Conservation (phyloP, 2,888 invertebrate species). For the Hanleya hanleyi region DNA sequence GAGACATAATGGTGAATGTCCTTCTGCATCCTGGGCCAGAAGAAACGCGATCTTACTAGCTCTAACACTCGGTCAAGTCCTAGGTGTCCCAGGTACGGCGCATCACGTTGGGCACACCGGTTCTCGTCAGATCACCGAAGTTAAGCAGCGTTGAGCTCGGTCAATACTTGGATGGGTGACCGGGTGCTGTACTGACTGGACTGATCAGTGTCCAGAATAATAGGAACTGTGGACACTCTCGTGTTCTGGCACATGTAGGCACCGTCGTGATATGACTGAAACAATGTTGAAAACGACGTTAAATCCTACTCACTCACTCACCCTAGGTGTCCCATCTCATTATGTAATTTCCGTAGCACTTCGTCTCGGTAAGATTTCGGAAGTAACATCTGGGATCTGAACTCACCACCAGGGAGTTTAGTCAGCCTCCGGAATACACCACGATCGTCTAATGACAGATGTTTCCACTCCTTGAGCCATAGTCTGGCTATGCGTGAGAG, state of each 20-base stretch:
- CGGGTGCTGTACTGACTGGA: too few species aligned
- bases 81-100: too few species aligned
- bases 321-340: constrained; percentile 6
- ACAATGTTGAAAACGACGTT: too few species aligned
- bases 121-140: too few species aligned
- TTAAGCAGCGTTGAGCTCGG: too few species aligned
- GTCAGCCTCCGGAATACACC: neutral
- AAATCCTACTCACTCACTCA: neutral
- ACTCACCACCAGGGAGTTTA: neutral
- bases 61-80: neutral
- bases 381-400: neutral
- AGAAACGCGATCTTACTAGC: neutral
- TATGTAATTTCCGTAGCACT: constrained; percentile 3
- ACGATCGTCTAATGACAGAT: neutral
- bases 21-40: neutral
- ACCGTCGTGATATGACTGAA: too few species aligned
- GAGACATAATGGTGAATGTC: neutral
- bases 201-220: too few species aligned
- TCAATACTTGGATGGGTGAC: too few species aligned
- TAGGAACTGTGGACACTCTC: too few species aligned
- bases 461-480: neutral
- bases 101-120: too few species aligned
- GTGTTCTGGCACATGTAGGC: too few species aligned
- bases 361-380: neutral
- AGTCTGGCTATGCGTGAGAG: neutral